A percentile compares a stretch with the other conserved stretches of the same genome.
Evolutionary conservation across 2,113 vertebrate genomes (phyloP).

Genomic region (Quiscalus mexicanus): DNA sequence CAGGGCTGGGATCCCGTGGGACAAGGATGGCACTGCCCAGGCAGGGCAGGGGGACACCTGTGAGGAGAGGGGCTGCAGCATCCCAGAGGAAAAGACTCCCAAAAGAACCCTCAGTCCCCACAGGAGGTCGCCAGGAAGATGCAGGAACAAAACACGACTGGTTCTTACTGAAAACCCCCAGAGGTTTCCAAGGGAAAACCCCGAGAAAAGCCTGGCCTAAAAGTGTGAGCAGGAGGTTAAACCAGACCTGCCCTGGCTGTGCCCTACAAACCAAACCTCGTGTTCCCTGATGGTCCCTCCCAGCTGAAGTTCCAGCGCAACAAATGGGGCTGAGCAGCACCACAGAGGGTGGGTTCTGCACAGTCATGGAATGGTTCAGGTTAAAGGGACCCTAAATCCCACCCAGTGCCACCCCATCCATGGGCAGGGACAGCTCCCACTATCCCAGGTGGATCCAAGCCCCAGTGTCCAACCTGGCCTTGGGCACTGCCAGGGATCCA

Average conservation of each 20-base stretch:
- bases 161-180: neutral
- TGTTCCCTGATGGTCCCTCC: neutral
- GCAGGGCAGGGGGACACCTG: neutral
- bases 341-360: accelerated
- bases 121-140: neutral
- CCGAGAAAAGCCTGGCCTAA: neutral
- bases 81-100: neutral
- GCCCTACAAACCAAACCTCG: neutral
- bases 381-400: neutral
- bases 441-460: accelerated
- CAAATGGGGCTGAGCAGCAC: neutral
- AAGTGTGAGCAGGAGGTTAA: neutral
- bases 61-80: neutral
- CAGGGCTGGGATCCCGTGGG: accelerated
- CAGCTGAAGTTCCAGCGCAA: neutral
- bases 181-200: neutral
- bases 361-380: accelerated
- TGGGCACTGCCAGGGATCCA: neutral
- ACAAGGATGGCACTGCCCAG: neutral
- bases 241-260: neutral
- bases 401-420: neutral
- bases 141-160: neutral
- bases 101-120: neutral
- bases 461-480: neutral
- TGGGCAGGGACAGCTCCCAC: neutral